Evolutionary conservation across 2,113 vertebrate genomes (phyloP), one percentile per base, ranked within the genome.

Genomic region (Indicator maculatus): DNA sequence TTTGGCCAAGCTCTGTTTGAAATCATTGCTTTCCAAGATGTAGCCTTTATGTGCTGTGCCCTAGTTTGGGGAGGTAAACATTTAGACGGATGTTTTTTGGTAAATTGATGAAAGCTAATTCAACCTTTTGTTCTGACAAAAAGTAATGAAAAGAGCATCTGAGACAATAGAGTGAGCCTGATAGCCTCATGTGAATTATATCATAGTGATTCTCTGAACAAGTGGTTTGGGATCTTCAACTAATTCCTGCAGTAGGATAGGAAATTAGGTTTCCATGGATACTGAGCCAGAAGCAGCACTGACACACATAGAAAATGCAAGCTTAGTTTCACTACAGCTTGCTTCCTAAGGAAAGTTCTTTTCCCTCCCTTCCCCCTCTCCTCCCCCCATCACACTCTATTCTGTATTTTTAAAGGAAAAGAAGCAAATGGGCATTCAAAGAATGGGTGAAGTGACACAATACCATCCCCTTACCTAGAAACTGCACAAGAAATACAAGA

Each of bases 261-360:
- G 81, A 95, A 93, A 91, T 41, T 61, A n/a, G 31, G 97, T 97
- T 96, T 96, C 96, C 94, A 97, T 97, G 94, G 96, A 90, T 94
- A 97, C 96, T 31, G 86, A 94, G 60, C 60, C 75, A 96, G 78
- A 75, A 92, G 81, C 71, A 93, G 73, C 86, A 82, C 30, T 58
- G 88, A 70, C 78, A 89, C 53, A 72, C 18, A 21, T 36, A 78
- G 91, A 89, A 86, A 85, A 41, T 75, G 38, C 55, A 81, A 84
- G 63, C 73, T 92, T 47, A 59, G 44, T 56, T 91, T 93, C 7
- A 5, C 58, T 83, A 36, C 52, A 81, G 61, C 77, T 86, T 56
- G n/a, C 17, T 90, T 95, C 77, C 65, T 45, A 76, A 84, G 60
- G 27, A 66, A 45, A 36, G 60, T 36, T 79, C 19, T 14, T 20